phyloP scores from a whole-genome alignment of 2,113 vertebrate species.

The Megaleporinus macrocephalus region DNA sequence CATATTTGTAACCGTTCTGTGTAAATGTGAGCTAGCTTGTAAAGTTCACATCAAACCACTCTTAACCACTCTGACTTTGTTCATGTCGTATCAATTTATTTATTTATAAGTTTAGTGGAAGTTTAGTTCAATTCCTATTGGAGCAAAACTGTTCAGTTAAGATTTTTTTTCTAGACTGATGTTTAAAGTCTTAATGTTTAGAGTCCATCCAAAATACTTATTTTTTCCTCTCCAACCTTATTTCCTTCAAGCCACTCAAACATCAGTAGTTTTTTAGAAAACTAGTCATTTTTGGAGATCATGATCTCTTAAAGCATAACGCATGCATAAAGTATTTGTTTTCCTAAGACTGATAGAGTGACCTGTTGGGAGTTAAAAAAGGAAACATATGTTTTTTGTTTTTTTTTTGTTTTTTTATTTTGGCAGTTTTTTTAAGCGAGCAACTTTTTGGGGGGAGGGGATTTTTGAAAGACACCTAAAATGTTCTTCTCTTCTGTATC shows the following conservation, averaged over 20 bases:
- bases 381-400: not conserved
- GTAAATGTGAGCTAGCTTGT: no score
- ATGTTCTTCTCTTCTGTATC: constrained; percentile 99
- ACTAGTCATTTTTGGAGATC: not conserved
- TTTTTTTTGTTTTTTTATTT: constrained; percentile 61
- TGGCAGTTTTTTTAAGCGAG: constrained; percentile 77
- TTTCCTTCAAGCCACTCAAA: not conserved
- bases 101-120: no score
- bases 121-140: no score
- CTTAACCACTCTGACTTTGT: no score
- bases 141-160: no score
- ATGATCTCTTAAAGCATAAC: constrained; percentile 1
- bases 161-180: not conserved
- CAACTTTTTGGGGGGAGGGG: constrained; percentile 62
- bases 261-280: not conserved
- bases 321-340: constrained; percentile 26
- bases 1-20: no score
- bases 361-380: constrained; percentile 13
- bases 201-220: not conserved
- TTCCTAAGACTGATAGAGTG: constrained; percentile 4
- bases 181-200: no score
- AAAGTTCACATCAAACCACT: no score
- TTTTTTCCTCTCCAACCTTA: not conserved
- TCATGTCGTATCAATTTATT: no score
- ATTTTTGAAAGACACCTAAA: constrained; percentile 87